Conservation (phyloP, 2,797 vertebrate genomes). For the Cirrhinus mrigala region DNA sequence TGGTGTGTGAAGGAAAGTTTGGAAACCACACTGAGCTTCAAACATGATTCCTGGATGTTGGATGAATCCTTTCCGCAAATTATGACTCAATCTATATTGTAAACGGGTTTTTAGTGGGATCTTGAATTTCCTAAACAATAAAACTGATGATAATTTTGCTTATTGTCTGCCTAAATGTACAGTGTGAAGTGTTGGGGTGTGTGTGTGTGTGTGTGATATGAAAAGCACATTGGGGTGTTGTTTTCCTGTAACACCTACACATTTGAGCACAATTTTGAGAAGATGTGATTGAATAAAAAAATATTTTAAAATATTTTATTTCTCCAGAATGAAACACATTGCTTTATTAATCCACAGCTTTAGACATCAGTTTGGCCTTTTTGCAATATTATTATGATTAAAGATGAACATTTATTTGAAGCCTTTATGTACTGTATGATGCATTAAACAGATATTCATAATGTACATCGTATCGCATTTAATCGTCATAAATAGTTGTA, state of each 20-base stretch:
- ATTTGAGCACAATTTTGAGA: neutral
- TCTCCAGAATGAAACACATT: neutral
- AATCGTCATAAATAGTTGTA: neutral
- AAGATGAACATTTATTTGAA: too few relatives aligned
- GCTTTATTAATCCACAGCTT: neutral
- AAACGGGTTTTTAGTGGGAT: conserved; percentile 65
- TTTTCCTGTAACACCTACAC: neutral
- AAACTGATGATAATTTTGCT: conserved; percentile 67
- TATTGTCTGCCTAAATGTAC: neutral
- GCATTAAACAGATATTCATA: neutral
- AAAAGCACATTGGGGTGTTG: neutral
- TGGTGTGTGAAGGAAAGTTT: neutral
- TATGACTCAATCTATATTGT: neutral
- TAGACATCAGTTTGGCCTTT: neutral
- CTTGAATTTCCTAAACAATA: conserved; percentile 75
- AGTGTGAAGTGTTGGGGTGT: neutral
- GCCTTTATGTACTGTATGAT: neutral
- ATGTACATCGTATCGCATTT: neutral
- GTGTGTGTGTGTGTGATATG: neutral
- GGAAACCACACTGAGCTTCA: neutral
- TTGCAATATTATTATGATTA: too few relatives aligned
- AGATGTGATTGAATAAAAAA: neutral
- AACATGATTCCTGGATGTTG: neutral
- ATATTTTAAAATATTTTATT: neutral
- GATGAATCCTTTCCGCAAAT: neutral